Evolutionary conservation across 2,888 invertebrate genomes (phyloP).

Genomic region (Oscheius sp.): DNA sequence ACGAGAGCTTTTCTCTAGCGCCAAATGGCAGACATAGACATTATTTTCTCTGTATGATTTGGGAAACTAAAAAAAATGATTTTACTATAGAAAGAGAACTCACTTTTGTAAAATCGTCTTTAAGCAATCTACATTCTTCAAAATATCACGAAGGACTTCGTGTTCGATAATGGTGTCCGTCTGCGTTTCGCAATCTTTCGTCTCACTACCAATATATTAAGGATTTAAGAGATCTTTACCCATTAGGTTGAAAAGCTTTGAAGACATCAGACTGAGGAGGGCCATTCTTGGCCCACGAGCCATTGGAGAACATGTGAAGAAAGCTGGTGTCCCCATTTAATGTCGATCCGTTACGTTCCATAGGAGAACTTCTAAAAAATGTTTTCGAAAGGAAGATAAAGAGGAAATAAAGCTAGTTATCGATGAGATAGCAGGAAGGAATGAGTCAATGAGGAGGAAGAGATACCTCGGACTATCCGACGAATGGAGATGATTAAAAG

Average conservation of each 20-base stretch:
- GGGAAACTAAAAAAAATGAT: slow-evolving; percentile 17
- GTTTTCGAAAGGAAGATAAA: no score
- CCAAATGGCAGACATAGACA: neutral
- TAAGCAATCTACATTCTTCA: slow-evolving; percentile 17
- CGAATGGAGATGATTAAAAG: neutral
- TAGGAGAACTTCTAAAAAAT: neutral
- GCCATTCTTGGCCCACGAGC: neutral
- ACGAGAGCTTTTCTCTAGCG: neutral
- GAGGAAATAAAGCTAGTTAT: no score
- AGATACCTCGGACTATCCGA: neutral
- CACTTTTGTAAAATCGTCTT: slow-evolving; percentile 6
- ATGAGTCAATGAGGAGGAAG: no score
- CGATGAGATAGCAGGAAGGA: no score
- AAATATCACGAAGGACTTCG: slow-evolving; percentile 22
- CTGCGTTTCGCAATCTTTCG: slow-evolving; percentile 21
- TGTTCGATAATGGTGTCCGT: slow-evolving; percentile 28
- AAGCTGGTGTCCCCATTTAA: neutral
- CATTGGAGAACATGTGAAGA: slow-evolving; percentile 14
- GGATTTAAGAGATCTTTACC: neutral
- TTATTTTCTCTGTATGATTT: slow-evolving; percentile 2
- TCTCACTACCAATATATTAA: neutral
- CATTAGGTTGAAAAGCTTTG: neutral
- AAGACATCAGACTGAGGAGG: neutral
- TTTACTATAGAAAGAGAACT: neutral
- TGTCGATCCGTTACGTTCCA: neutral